These are phyloP conservation scores for Acyrthosiphon pisum DNA, from an alignment of 1,140 invertebrate genomes.

Conservation along the genomic window DNA sequence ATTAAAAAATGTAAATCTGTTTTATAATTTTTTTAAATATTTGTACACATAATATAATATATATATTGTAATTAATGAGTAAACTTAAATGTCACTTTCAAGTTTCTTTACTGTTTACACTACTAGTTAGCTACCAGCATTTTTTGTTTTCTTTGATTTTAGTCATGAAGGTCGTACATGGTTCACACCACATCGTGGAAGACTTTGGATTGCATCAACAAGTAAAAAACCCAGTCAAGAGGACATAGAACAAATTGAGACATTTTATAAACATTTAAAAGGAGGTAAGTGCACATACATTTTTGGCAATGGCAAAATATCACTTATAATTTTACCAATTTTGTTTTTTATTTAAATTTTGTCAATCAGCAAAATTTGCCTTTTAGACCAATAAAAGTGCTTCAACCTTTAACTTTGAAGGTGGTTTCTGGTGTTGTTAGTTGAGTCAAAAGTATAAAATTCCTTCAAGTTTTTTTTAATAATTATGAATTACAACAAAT, in stretches of 20 bases:
- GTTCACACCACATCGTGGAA: constrained; percentile 89
- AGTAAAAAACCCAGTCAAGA: constrained; percentile 75
- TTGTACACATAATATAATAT: too few relatives aligned
- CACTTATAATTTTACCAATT: not conserved
- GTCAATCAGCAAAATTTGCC: too few relatives aligned
- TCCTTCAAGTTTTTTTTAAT: too few relatives aligned
- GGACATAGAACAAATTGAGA: constrained; percentile 76
- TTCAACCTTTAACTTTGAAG: too few relatives aligned
- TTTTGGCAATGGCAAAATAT: too few relatives aligned
- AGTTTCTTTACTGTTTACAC: not conserved
- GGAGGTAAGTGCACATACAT: constrained; percentile 57
- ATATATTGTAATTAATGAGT: not conserved
- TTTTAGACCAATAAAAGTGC: too few relatives aligned
- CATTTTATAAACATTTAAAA: constrained; percentile 69
- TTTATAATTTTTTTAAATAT: too few relatives aligned
- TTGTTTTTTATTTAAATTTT: not conserved
- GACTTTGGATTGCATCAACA: constrained; percentile 93
- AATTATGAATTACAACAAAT: too few relatives aligned
- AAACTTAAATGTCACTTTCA: not conserved
- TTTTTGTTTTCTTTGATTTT: constrained; percentile 58
- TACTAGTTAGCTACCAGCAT: not conserved
- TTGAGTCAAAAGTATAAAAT: too few relatives aligned
- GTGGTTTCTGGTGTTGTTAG: too few relatives aligned
- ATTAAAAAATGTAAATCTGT: too few relatives aligned
- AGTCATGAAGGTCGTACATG: constrained; percentile 94